Evolutionary conservation across 2,113 vertebrate species (phyloP).

Genomic region (Chlorocebus sabaeus): DNA sequence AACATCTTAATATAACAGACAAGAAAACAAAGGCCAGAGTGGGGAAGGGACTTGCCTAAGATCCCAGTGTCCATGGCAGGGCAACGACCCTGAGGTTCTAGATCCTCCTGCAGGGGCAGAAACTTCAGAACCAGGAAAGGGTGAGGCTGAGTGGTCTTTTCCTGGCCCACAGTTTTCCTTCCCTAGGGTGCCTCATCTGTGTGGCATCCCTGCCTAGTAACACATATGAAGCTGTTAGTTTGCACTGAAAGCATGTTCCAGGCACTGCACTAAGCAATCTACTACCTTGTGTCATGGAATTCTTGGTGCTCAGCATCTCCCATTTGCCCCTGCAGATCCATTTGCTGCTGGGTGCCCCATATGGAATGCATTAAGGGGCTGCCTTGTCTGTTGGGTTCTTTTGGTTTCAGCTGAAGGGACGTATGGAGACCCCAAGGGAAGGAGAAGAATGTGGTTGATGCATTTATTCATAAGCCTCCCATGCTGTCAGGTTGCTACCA

Average conservation of each 20-base stretch:
- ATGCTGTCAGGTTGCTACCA: neutral
- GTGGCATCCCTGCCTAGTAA: neutral
- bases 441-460: neutral
- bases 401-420: neutral
- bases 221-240: accelerated
- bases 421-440: neutral
- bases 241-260: accelerated
- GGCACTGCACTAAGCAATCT: too few species aligned
- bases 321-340: too few species aligned
- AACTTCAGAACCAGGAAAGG: neutral
- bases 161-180: neutral
- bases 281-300: neutral
- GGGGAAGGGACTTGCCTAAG: neutral
- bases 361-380: neutral
- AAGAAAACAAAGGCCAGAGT: neutral
- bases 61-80: neutral
- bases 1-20: neutral
- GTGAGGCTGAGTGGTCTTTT: neutral
- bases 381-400: neutral
- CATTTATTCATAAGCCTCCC: neutral
- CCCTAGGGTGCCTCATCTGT: neutral
- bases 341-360: neutral
- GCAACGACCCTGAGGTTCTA: too few species aligned
- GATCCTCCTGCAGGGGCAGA: neutral
- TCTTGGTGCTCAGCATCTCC: neutral